Percentiles rank a stretch among this genome's conserved stretches.
phyloP scores from a whole-genome alignment of 92 coral and sea anemone genomes.

The Chrysogorgia sp. region DNA sequence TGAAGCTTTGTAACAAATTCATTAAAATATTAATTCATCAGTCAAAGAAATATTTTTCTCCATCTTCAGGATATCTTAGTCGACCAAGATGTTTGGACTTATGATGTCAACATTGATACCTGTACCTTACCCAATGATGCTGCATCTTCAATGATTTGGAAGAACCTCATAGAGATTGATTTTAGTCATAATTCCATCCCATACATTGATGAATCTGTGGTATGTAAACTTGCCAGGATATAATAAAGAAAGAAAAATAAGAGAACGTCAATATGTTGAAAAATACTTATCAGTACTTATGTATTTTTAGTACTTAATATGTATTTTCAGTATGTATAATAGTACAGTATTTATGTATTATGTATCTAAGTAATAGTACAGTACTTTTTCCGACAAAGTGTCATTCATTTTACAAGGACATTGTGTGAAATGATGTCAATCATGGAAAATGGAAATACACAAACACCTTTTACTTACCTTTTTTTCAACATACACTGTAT shows the following conservation, averaged over 20 bases:
- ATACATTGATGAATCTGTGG: conserved; percentile 96
- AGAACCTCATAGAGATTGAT: conserved; percentile 64
- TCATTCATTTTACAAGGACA: too few relatives aligned
- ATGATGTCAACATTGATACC: conserved; percentile 49
- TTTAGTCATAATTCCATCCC: conserved; percentile 84
- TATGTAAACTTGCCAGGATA: conserved; percentile 28
- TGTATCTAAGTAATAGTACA: too few relatives aligned
- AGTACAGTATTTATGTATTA: background rate
- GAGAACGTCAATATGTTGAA: too few relatives aligned
- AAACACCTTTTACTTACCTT: too few relatives aligned
- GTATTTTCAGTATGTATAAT: too few relatives aligned
- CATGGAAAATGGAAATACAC: too few relatives aligned
- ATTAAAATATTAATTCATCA: background rate
- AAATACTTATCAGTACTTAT: too few relatives aligned
- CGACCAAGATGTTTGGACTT: conserved; percentile 95
- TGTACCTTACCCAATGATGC: background rate
- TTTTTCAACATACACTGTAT: too few relatives aligned
- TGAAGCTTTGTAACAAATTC: background rate
- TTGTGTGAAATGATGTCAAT: too few relatives aligned
- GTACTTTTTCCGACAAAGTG: too few relatives aligned
- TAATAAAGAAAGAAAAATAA: too few relatives aligned
- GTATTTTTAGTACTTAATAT: too few relatives aligned
- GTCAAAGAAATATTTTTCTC: background rate
- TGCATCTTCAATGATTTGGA: conserved; percentile 64
- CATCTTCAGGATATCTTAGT: conserved; percentile 74